phyloP scores from a whole-genome alignment of 1,140 invertebrate species.

The Ostrea denselamellosa region DNA sequence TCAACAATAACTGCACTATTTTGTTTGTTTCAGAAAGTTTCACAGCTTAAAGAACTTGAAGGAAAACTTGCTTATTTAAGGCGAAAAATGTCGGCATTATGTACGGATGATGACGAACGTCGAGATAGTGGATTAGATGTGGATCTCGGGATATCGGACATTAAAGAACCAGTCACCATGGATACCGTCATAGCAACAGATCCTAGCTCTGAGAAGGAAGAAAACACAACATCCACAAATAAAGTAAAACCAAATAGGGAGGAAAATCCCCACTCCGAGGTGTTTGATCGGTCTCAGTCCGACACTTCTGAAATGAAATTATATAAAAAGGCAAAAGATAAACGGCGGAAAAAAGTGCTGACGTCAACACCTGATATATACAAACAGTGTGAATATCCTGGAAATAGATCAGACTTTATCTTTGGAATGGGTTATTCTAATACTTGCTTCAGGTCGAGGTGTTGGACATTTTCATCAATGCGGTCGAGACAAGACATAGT shows the following conservation, averaged over 20 bases:
- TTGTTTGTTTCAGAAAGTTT: slow-evolving; percentile 62
- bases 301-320: slow-evolving; percentile 1
- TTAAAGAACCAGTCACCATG: background rate
- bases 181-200: background rate
- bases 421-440: slow-evolving; percentile 17
- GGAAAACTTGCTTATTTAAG: slow-evolving; percentile 57
- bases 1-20: too few species aligned
- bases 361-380: slow-evolving; percentile 18
- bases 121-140: slow-evolving; percentile 55
- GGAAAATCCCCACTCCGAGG: background rate
- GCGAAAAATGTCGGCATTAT: slow-evolving; percentile 55
- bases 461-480: slow-evolving; percentile 55
- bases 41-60: slow-evolving; percentile 58
- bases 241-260: background rate
- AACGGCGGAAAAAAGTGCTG: background rate
- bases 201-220: background rate
- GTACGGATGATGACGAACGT: slow-evolving; percentile 48
- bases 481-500: slow-evolving; percentile 64
- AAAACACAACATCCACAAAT: background rate
- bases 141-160: slow-evolving; percentile 27
- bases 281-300: background rate
- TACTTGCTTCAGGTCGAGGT: background rate
- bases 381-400: background rate
- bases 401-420: background rate
- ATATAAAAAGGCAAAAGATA: background rate